phyloP scores from a whole-genome alignment of 2,113 vertebrate genomes.

The Neotoma lepida region DNA sequence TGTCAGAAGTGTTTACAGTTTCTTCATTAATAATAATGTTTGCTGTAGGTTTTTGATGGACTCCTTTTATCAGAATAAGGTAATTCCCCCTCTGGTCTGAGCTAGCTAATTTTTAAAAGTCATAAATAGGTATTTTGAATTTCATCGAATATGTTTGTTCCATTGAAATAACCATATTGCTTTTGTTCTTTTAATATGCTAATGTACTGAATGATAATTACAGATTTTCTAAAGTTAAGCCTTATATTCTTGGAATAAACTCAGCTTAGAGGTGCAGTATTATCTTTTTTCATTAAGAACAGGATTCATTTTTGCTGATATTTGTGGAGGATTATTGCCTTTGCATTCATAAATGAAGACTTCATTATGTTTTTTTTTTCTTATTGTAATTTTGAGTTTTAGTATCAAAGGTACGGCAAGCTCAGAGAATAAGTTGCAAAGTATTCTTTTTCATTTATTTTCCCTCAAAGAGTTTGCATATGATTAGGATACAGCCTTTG shows the following conservation, averaged over 20 bases:
- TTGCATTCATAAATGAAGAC: slow-evolving; percentile 52
- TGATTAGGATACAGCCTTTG: neutral
- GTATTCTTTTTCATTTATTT: neutral
- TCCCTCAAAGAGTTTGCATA: neutral
- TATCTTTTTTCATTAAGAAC: slow-evolving; percentile 38
- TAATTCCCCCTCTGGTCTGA: slow-evolving; percentile 27
- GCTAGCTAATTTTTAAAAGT: slow-evolving; percentile 45
- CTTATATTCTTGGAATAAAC: slow-evolving; percentile 54
- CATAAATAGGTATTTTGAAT: slow-evolving; percentile 70
- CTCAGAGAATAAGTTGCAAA: neutral
- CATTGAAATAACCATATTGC: slow-evolving; percentile 54
- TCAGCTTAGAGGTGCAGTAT: slow-evolving; percentile 2
- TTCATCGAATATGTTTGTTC: slow-evolving; percentile 50
- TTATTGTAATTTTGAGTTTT: slow-evolving; percentile 36
- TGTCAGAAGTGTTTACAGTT: slow-evolving; percentile 37
- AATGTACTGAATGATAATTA: slow-evolving; percentile 60
- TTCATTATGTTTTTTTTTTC: slow-evolving; percentile 36
- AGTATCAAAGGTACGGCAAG: slow-evolving; percentile 18
- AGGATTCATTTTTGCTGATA: slow-evolving; percentile 59
- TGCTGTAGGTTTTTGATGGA: neutral
- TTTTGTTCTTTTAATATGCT: slow-evolving; percentile 69
- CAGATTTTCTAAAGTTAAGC: slow-evolving; percentile 64
- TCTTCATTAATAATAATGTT: slow-evolving; percentile 39
- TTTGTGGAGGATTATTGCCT: slow-evolving; percentile 56
- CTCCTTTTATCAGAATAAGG: slow-evolving; percentile 1